A percentile compares a stretch with the other conserved stretches of the same genome.
Evolutionary conservation across 2,797 vertebrate genomes (phyloP).

Genomic region (Cyprinodon diabolis): DNA sequence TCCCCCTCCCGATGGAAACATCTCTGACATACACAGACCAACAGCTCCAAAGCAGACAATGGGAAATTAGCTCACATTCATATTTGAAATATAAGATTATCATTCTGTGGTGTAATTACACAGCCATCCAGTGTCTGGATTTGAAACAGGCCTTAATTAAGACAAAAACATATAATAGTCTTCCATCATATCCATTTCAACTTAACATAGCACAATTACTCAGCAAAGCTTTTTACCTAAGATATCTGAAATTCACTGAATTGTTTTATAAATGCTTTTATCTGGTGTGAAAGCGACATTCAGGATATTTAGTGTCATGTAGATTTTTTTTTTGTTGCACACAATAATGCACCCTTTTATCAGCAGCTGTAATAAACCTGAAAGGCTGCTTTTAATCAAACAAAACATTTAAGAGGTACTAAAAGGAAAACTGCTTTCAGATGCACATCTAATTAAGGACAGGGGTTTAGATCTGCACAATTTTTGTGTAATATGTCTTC

Average conservation of each 20-base stretch:
- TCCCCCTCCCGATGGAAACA: conserved; percentile 84
- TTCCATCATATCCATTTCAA: conserved; percentile 27
- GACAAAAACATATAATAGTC: conserved; percentile 10
- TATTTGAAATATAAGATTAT: conserved; percentile 42
- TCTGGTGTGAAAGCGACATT: background rate
- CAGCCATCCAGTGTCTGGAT: conserved; percentile 25
- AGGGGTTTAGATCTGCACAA: background rate
- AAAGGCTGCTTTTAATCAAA: background rate
- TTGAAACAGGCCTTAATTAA: conserved; percentile 41
- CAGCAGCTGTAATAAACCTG: background rate
- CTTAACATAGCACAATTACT: conserved; percentile 33
- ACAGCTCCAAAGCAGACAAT: conserved; percentile 54
- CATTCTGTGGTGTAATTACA: conserved; percentile 35
- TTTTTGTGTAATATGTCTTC: background rate
- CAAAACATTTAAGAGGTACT: background rate
- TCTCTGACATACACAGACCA: conserved; percentile 86
- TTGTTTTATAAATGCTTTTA: conserved; percentile 1
- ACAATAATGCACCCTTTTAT: background rate
- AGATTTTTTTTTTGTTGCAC: background rate
- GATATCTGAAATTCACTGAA: background rate
- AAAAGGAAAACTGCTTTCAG: background rate
- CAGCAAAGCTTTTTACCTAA: conserved; percentile 9
- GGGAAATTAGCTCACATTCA: conserved; percentile 54
- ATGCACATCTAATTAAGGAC: background rate
- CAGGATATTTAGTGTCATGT: background rate